These are phyloP conservation scores for Phocides pigmalion DNA, from an alignment of 1,140 invertebrate genomes.

Conservation along the genomic window DNA sequence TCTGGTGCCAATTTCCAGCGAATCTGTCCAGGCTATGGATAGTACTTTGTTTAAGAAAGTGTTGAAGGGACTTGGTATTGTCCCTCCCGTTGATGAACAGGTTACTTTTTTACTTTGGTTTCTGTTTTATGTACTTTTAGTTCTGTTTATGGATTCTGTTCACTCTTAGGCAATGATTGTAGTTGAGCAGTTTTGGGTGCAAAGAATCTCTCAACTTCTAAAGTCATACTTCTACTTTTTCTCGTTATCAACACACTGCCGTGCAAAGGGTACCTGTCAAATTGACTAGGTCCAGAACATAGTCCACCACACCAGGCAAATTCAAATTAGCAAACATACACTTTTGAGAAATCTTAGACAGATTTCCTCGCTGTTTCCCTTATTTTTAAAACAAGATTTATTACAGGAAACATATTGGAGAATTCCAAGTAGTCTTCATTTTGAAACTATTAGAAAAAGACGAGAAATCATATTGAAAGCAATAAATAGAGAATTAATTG, in stretches of 20 bases:
- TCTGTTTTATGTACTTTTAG: not conserved
- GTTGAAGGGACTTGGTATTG: slow-evolving; percentile 84
- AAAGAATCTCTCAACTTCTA: no score
- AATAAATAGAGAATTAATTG: slow-evolving; percentile 65
- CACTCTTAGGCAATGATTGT: no score
- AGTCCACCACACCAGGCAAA: no score
- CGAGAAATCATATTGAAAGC: slow-evolving; percentile 74
- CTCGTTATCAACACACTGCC: no score
- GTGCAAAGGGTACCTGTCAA: no score
- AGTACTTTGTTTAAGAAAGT: slow-evolving; percentile 84
- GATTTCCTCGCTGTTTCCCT: no score
- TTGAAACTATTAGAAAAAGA: slow-evolving; percentile 68
- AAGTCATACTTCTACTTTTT: no score
- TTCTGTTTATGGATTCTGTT: not conserved
- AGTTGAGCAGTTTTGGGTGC: no score
- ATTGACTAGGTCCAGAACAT: no score
- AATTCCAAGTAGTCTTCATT: slow-evolving; percentile 83
- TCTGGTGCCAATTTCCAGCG: slow-evolving; percentile 86
- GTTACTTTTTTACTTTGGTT: slow-evolving; percentile 42
- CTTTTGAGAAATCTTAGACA: no score
- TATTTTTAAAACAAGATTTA: not conserved
- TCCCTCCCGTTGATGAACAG: slow-evolving; percentile 84
- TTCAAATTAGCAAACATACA: no score
- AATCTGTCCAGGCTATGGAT: slow-evolving; percentile 85
- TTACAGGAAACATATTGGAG: slow-evolving; percentile 86